These are phyloP conservation scores for Microtus ochrogaster DNA, from an alignment of 2,113 vertebrate species.

Conservation along the genomic window DNA sequence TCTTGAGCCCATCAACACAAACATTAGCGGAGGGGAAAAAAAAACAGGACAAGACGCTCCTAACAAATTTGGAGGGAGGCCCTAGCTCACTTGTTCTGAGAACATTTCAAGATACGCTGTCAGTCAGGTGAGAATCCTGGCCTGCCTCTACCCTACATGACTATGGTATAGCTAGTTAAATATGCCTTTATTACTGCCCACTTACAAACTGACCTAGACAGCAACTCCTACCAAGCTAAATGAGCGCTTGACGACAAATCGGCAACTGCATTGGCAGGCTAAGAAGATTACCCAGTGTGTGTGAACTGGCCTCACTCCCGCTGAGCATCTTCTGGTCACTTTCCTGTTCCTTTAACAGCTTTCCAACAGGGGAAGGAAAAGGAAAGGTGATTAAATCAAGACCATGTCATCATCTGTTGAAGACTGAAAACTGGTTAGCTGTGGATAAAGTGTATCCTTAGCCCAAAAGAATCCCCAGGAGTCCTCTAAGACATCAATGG, in stretches of 20 bases:
- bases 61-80: not conserved
- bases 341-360: conserved; percentile 69
- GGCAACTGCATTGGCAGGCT: not conserved
- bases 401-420: conserved; percentile 53
- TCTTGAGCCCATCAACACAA: not conserved
- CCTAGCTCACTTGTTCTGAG: conserved; percentile 25
- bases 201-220: not conserved
- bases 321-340: conserved; percentile 56
- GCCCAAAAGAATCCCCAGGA: conserved; percentile 52
- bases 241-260: conserved; percentile 12
- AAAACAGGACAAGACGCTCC: conserved; percentile 32
- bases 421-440: conserved; percentile 56
- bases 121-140: not conserved
- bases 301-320: conserved; percentile 46
- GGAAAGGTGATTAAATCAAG: conserved; percentile 50
- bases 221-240: conserved; percentile 36
- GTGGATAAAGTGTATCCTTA: conserved; percentile 15
- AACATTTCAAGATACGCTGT: not conserved
- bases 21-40: not conserved
- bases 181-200: conserved; percentile 50
- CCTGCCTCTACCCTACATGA: conserved; percentile 50
- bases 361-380: conserved; percentile 39
- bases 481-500: conserved; percentile 34
- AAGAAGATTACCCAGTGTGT: conserved; percentile 55
- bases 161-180: conserved; percentile 27